Evolutionary conservation across 2,797 vertebrate species (phyloP).

Genomic region (Karalla daura): DNA sequence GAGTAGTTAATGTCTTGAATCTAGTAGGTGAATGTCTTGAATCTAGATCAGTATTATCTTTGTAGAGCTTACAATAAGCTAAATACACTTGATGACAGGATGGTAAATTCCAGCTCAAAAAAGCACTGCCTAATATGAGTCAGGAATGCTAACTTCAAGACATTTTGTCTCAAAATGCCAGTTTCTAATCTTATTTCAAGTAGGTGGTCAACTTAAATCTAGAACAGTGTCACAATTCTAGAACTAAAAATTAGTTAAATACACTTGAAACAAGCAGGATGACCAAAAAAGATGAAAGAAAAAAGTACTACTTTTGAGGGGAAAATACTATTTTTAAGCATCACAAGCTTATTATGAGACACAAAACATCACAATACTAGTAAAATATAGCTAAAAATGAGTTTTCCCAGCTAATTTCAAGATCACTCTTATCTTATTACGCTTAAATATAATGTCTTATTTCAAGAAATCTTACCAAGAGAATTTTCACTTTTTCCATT

Average conservation of each 20-base stretch:
- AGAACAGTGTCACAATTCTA: conserved; percentile 6
- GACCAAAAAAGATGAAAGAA: background rate
- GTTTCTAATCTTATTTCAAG: conserved; percentile 23
- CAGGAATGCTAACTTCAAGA: conserved; percentile 27
- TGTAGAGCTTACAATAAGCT: background rate
- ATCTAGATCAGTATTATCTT: background rate
- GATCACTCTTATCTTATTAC: background rate
- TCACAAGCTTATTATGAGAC: conserved; percentile 15
- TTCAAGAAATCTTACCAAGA: conserved; percentile 9
- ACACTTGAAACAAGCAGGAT: conserved; percentile 11
- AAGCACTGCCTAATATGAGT: background rate
- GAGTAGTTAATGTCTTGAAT: background rate
- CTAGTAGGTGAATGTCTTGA: conserved; percentile 1
- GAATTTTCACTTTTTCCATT: conserved; percentile 14
- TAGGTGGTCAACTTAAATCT: background rate
- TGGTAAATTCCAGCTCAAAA: background rate
- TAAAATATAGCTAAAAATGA: conserved; percentile 5
- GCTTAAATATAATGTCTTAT: background rate
- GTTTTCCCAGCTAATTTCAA: background rate
- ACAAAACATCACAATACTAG: background rate
- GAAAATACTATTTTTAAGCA: conserved; percentile 24
- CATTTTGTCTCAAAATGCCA: conserved; percentile 28
- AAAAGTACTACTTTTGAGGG: conserved; percentile 12
- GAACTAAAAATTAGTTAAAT: background rate
- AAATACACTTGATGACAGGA: background rate